These are phyloP conservation scores for Plutella xylostella DNA, from an alignment of 2,888 invertebrate species.

Conservation along the genomic window DNA sequence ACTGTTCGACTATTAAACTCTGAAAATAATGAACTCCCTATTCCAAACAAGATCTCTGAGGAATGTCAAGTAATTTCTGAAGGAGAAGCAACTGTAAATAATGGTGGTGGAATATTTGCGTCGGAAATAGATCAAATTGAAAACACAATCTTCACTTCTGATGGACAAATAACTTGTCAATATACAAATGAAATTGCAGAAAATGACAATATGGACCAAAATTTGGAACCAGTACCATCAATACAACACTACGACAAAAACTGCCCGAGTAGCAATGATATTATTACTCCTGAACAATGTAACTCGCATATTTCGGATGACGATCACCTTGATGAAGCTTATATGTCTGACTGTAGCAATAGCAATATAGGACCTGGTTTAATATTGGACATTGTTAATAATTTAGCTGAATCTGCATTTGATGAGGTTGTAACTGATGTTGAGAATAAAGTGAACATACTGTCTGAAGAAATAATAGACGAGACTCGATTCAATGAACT, in stretches of 20 bases:
- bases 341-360: slow-evolving; percentile 17
- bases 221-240: too few species aligned
- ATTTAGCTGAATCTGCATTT: not conserved
- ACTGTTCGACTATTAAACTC: too few species aligned
- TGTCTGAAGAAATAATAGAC: slow-evolving; percentile 33
- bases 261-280: not conserved
- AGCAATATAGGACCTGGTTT: slow-evolving; percentile 10
- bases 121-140: too few species aligned
- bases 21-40: too few species aligned
- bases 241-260: not conserved
- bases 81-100: too few species aligned
- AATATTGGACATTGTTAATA: not conserved
- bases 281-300: not conserved
- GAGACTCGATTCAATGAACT: slow-evolving; percentile 22
- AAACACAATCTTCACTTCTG: too few species aligned
- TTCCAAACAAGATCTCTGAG: too few species aligned
- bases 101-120: too few species aligned
- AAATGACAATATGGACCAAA: too few species aligned
- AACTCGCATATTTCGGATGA: slow-evolving; percentile 6
- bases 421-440: not conserved
- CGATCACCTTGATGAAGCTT: slow-evolving; percentile 18
- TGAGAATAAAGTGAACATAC: slow-evolving; percentile 28
- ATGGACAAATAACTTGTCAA: not conserved
- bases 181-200: not conserved
- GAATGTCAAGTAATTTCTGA: too few species aligned